Base-by-base conservation (phyloP, 2,797 vertebrate species). In the Chloroceryle inda region DNA sequence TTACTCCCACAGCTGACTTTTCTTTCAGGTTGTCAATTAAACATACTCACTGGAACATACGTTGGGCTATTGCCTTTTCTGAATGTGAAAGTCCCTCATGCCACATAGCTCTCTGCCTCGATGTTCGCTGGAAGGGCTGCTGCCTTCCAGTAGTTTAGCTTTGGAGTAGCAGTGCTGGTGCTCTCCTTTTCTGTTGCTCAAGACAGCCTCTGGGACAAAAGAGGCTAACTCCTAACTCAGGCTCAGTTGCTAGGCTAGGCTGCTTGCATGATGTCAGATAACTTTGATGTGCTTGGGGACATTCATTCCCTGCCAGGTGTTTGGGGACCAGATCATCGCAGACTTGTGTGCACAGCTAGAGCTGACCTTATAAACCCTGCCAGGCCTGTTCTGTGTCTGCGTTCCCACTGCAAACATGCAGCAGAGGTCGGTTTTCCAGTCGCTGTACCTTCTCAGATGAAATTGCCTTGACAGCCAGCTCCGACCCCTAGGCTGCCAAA, bases 11-110 rank as follows among this genome's bases (percentile, higher is more conserved):
- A 27, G 76, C 44, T 85, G 82, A 96, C 91, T 96, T 94, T 92
- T 96, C 78, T 94, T 90, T 85, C 74, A 96, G 88, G 63, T 94
- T 97, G 92, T 96, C 91, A 89, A 50, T 94, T 91, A 95, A 97
- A 64, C n/a, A 19, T 38, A 19, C 76, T 88, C 61, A 58, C 66
- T 91, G 85, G 63, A 88, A 42, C 82, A 33, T 63, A 56, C 83
- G 78, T 82, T 95, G 94, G 92, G 89, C 94, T 94, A 45, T 89
- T 96, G 96, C 92, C 92, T 91, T 96, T 94, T 96, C 88, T 88
- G 94, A 72, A 2, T 12, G 47, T 33, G 68, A 68, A 35, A 50
- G 72, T 42, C 45, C 52, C 40, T 81, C 14, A 5, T 15, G 37
- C 26, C 0, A 0, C 42, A 17, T 2, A 73, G 66, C 4, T 1